Evolutionary conservation across 2,888 invertebrate genomes (phyloP).

Genomic region (Tachystola acroxantha): DNA sequence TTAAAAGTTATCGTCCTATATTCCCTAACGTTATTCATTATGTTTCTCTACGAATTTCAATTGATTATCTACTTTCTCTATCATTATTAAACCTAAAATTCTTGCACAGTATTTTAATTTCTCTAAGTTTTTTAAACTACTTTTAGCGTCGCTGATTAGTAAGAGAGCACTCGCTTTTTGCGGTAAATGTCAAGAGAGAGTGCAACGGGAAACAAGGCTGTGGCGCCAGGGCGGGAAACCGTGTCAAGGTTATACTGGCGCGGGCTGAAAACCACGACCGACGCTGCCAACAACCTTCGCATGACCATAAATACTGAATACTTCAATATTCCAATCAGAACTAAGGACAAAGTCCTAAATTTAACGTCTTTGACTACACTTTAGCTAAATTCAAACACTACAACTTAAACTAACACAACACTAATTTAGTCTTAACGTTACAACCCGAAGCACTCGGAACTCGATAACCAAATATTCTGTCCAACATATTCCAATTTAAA

Average conservation of each 20-base stretch:
- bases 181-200: constrained; percentile 65
- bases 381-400: constrained; percentile 22
- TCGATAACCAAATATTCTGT: constrained; percentile 25
- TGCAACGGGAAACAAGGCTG: constrained; percentile 68
- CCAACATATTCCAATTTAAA: constrained; percentile 47
- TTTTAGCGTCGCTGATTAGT: constrained; percentile 40
- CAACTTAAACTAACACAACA: constrained; percentile 44
- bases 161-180: constrained; percentile 47
- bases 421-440: constrained; percentile 27
- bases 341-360: constrained; percentile 18
- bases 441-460: constrained; percentile 23
- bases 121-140: constrained; percentile 15
- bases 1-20: constrained; percentile 5
- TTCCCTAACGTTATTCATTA: constrained; percentile 4
- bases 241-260: constrained; percentile 71
- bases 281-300: constrained; percentile 45
- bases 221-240: constrained; percentile 66
- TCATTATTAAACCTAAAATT: constrained; percentile 6
- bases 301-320: constrained; percentile 26
- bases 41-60: constrained; percentile 6
- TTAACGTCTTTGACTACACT: constrained; percentile 9
- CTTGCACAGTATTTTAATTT: constrained; percentile 13
- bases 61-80: background rate
- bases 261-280: constrained; percentile 47
- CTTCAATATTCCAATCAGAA: constrained; percentile 23